Evolutionary conservation across 2,797 vertebrate species (phyloP), one percentile per base, ranked within the genome.

Genomic region (Ptychadena robeensis): DNA sequence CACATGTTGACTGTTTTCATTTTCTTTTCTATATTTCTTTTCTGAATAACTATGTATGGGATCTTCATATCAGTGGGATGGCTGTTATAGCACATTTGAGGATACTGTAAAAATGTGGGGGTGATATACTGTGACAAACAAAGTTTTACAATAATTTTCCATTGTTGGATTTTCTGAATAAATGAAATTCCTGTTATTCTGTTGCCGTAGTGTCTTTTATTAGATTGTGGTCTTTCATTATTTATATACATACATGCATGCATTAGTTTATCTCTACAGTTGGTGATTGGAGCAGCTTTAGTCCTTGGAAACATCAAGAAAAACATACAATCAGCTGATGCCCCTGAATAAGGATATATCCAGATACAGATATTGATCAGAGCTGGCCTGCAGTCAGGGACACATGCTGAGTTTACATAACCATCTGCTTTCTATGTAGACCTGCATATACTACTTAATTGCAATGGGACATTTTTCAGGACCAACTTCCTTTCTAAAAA

Each of bases 151-250:
- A 90, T 79, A 85, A 89, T 88, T 90, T 87, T 87, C 80, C 89
- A 86, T 69, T 88, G 88, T 87, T 87, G 87, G 86, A 87, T 89
- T 90, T 90, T 89, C 86, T 90, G 86, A 91, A 91, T 89, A 91
- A 90, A 91, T 87, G 86, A 87, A 86, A 85, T 85, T 87, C 88
- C 87, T 89, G 87, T 73, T 79, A 83, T 86, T 87, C 78, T 85
- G 71, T 81, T 83, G 68, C 86, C 65, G 79, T 88, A 40, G 77
- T 77, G 81, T 76, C 85, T 85, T 87, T 86, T 31, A 78, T 89
- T n/a, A 53, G 15, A 53, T 48, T 53, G 44, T 53, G 18, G 44
- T 53, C 18, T 53, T 3, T 53, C 6, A 22, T 48, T 15, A 0
- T 4, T 53, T 18, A 22, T n/a, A 8, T n/a, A n/a, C n/a, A 22